Evolutionary conservation across 2,113 vertebrate genomes (phyloP).

Genomic region (Sylvilagus bachmani): DNA sequence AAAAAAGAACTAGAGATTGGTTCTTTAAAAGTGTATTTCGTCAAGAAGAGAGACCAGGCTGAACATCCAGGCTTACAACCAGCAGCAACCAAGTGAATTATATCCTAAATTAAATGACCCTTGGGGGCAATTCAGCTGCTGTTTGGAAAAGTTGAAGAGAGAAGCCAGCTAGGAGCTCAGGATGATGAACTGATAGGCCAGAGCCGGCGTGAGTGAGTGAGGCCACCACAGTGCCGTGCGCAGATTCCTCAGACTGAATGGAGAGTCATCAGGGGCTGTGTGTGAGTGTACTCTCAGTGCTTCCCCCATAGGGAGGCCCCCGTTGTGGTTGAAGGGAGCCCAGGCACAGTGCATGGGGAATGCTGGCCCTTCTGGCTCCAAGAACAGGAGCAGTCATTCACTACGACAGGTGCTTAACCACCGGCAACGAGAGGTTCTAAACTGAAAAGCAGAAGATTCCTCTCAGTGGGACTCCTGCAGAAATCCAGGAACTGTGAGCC

Average conservation of each 20-base stretch:
- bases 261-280: neutral
- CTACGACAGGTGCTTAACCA: neutral
- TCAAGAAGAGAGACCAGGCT: conserved; percentile 15
- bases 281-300: neutral
- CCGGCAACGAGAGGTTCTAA: conserved; percentile 7
- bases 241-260: neutral
- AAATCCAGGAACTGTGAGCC: neutral
- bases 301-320: neutral
- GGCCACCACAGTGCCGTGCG: neutral
- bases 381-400: neutral
- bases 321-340: neutral
- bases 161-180: neutral
- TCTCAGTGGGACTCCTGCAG: conserved; percentile 25
- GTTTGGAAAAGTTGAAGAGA: neutral
- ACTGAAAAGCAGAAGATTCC: neutral
- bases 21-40: conserved; percentile 50
- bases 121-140: neutral
- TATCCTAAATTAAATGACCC: conserved; percentile 60
- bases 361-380: neutral
- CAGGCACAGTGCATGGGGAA: neutral
- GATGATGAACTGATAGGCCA: neutral
- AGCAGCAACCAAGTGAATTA: neutral
- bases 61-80: conserved; percentile 22
- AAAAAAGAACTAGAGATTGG: conserved; percentile 14
- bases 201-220: neutral